Evolutionary conservation across 2,888 invertebrate genomes (phyloP).

Genomic region (Willowsia nigromaculata): DNA sequence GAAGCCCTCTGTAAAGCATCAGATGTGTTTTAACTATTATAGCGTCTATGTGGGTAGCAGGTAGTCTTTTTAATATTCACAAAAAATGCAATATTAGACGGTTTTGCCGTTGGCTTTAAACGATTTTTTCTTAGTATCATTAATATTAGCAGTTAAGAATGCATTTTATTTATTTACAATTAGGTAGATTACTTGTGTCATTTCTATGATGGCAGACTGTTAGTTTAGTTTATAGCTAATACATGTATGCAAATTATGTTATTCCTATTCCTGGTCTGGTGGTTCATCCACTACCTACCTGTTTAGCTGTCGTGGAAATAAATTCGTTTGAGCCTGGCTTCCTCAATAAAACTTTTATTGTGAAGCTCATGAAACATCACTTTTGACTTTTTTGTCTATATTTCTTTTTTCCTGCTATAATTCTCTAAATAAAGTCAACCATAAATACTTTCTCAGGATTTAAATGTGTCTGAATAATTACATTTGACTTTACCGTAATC

Average conservation of each 20-base stretch:
- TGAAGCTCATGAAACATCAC: too few species aligned
- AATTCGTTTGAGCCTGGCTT: conserved; percentile 12
- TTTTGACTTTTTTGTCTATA: too few species aligned
- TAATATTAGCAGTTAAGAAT: neutral
- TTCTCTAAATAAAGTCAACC: too few species aligned
- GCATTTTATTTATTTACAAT: conserved; percentile 8
- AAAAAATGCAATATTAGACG: neutral
- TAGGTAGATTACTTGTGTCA: neutral
- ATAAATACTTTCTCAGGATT: too few species aligned
- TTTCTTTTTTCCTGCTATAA: too few species aligned
- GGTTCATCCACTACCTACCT: neutral
- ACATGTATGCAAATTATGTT: neutral
- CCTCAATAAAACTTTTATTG: conserved; percentile 38
- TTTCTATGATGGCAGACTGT: neutral
- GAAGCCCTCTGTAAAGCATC: neutral
- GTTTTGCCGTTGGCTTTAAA: conserved; percentile 28
- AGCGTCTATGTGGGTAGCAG: conserved; percentile 12
- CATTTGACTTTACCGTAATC: too few species aligned
- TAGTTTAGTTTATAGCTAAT: neutral
- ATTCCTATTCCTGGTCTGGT: too few species aligned
- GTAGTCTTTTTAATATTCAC: neutral
- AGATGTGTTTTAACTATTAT: neutral
- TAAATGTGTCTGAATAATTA: too few species aligned
- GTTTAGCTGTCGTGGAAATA: neutral
- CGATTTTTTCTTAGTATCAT: neutral